Evolutionary conservation across 2,797 vertebrate species (phyloP).

Genomic region (Siniperca obscura): DNA sequence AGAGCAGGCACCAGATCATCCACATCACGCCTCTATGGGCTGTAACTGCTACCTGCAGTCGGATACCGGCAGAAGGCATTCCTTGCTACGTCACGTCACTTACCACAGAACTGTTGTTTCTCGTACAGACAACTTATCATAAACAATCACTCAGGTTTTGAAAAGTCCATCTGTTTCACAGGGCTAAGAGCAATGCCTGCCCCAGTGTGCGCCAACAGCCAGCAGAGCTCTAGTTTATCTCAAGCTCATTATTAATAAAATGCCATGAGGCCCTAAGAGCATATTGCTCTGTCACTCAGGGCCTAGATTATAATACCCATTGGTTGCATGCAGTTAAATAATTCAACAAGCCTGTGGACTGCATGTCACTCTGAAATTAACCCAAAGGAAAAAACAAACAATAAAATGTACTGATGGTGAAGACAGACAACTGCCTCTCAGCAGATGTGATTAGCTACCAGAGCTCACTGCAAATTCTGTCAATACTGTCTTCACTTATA

Average conservation of each 20-base stretch:
- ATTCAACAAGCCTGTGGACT: constrained; percentile 73
- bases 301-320: constrained; percentile 70
- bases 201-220: not conserved
- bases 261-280: constrained; percentile 59
- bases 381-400: constrained; percentile 42
- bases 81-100: not conserved
- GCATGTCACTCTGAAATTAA: constrained; percentile 65
- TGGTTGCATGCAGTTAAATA: constrained; percentile 72
- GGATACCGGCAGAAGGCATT: constrained; percentile 19
- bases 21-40: constrained; percentile 55
- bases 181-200: not conserved
- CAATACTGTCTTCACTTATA: constrained; percentile 32
- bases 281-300: constrained; percentile 65
- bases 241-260: constrained; percentile 71
- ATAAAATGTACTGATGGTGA: constrained; percentile 8
- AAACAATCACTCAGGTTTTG: constrained; percentile 14
- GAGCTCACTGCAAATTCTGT: constrained; percentile 39
- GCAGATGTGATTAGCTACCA: constrained; percentile 35
- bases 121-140: constrained; percentile 8
- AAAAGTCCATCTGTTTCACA: constrained; percentile 27
- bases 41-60: constrained; percentile 51
- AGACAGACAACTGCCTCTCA: constrained; percentile 45
- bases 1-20: constrained; percentile 60
- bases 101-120: constrained; percentile 7
- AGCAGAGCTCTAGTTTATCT: constrained; percentile 51